Percentiles rank a stretch among this genome's conserved stretches.
Evolutionary conservation across 2,888 invertebrate species (phyloP).

Genomic region (Phalera bucephala): DNA sequence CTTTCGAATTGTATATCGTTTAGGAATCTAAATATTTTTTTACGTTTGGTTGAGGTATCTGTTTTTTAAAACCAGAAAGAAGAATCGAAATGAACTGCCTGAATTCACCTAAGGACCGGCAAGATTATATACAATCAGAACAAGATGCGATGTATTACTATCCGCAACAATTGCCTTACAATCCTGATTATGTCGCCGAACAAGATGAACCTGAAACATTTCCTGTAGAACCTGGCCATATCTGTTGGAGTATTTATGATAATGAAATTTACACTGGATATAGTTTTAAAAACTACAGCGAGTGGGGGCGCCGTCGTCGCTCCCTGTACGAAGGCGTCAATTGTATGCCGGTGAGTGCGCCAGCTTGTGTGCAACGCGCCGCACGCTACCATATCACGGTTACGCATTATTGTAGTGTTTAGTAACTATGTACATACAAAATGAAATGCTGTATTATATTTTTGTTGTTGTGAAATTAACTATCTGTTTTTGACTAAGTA

Average conservation of each 20-base stretch:
- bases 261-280: conserved; percentile 39
- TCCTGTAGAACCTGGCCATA: conserved; percentile 24
- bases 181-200: conserved; percentile 60
- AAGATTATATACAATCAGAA: conserved; percentile 48
- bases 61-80: conserved; percentile 17
- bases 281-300: conserved; percentile 47
- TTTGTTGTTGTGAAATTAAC: conserved; percentile 27
- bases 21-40: no score
- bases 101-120: conserved; percentile 46
- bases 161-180: conserved; percentile 66
- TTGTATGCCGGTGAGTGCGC: conserved; percentile 71
- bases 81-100: conserved; percentile 64
- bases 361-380: conserved; percentile 50
- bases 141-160: conserved; percentile 59
- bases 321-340: conserved; percentile 78
- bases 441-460: conserved; percentile 29
- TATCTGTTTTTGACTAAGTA: conserved; percentile 12
- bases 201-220: conserved; percentile 37
- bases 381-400: conserved; percentile 47
- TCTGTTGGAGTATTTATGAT: conserved; percentile 43
- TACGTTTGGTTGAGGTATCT: no score
- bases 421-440: conserved; percentile 31
- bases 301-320: conserved; percentile 58
- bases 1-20: no score
- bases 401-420: conserved; percentile 43